Conservation (phyloP, 2,113 vertebrate species). For the Barnardius zonarius region DNA sequence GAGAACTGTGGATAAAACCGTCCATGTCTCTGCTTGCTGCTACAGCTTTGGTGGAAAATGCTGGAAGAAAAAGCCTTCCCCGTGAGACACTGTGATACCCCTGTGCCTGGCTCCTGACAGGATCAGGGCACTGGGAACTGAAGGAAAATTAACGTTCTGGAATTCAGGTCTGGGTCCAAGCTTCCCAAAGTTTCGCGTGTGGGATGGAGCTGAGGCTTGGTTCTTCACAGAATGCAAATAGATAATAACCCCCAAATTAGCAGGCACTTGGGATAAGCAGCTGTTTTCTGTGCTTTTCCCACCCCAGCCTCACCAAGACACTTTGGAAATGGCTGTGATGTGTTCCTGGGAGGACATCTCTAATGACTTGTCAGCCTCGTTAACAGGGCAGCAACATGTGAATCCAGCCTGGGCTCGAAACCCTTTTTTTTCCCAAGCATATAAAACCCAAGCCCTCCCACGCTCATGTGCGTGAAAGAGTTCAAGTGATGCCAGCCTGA, state of each 20-base stretch:
- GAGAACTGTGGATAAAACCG: not conserved
- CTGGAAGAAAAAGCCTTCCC: not conserved
- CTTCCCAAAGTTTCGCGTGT: not conserved
- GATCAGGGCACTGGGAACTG: not conserved
- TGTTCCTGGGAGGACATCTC: conserved; percentile 11
- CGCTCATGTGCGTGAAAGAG: not conserved
- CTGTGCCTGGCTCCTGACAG: not conserved
- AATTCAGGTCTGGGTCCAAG: not conserved
- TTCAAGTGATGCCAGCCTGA: conserved; percentile 46
- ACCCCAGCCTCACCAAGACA: not conserved
- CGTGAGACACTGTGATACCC: fast-evolving
- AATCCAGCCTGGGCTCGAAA: not conserved
- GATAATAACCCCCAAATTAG: not conserved
- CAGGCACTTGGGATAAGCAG: not conserved
- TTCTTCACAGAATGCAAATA: not conserved
- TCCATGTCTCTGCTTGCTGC: not conserved
- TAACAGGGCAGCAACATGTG: conserved; percentile 29
- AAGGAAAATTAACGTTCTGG: not conserved
- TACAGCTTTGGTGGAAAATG: not conserved
- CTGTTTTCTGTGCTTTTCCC: conserved; percentile 3
- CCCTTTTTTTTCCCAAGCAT: not conserved
- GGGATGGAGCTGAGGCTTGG: not conserved
- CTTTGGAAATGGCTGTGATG: not conserved
- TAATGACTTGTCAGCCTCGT: not conserved
- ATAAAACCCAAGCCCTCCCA: conserved; percentile 46